A percentile compares a stretch with the other conserved stretches of the same genome.
phyloP scores from a whole-genome alignment of 1,140 invertebrate genomes.

The Pomacea maculata region DNA sequence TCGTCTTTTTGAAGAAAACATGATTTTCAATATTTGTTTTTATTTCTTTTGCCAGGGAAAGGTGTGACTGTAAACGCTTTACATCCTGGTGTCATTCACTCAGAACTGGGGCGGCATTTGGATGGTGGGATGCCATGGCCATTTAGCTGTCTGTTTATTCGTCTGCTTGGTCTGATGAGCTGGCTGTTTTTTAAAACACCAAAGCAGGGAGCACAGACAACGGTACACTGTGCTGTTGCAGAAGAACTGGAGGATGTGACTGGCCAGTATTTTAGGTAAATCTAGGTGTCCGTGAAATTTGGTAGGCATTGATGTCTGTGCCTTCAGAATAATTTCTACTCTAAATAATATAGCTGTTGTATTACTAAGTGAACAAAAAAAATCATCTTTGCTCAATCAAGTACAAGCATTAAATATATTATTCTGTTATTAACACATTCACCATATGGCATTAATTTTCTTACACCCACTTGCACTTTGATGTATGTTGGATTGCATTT shows the following conservation, averaged over 20 bases:
- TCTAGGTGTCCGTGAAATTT: background rate
- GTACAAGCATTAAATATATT: too few species aligned
- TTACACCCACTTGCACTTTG: too few species aligned
- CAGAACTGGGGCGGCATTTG: constrained; percentile 39
- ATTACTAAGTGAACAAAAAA: too few species aligned
- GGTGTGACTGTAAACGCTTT: constrained; percentile 49
- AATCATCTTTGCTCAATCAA: too few species aligned
- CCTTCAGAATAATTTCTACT: too few species aligned
- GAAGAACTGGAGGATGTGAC: constrained; percentile 76
- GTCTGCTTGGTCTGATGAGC: background rate
- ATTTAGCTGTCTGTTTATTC: background rate
- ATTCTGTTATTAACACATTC: too few species aligned
- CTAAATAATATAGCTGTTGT: too few species aligned
- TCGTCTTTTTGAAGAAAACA: background rate
- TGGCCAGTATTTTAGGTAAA: constrained; percentile 79
- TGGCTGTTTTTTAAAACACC: constrained; percentile 27
- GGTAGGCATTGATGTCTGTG: too few species aligned
- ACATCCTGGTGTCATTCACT: constrained; percentile 58
- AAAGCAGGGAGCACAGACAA: constrained; percentile 56
- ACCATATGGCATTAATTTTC: too few species aligned
- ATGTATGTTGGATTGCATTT: too few species aligned
- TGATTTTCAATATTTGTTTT: background rate
- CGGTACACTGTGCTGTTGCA: constrained; percentile 66
- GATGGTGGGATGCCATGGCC: background rate
- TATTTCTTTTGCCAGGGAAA: constrained; percentile 18